Percentiles rank a stretch among this genome's conserved stretches.
Evolutionary conservation across 2,888 invertebrate genomes (phyloP).

Genomic region (Andrena minutula): DNA sequence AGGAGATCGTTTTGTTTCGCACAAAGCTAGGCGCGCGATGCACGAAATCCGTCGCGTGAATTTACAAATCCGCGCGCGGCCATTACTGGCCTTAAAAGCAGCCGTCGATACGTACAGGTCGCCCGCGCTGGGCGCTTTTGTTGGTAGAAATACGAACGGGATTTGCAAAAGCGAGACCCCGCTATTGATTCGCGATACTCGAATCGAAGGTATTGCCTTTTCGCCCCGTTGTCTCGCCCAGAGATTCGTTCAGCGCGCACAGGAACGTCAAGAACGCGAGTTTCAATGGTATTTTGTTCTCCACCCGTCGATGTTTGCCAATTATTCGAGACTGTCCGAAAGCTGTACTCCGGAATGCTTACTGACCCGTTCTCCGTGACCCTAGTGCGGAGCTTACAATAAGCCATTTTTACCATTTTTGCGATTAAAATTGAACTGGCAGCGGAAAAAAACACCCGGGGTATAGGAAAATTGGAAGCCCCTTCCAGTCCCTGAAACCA

Average conservation of each 20-base stretch:
- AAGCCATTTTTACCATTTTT: no score
- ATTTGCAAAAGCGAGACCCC: conserved; percentile 27
- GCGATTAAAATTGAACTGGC: neutral
- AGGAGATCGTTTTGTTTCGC: conserved; percentile 43
- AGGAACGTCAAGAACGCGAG: neutral
- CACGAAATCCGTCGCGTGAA: conserved; percentile 63
- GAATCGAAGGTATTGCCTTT: conserved; percentile 3
- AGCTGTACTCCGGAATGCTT: no score
- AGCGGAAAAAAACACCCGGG: neutral
- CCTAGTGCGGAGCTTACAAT: no score
- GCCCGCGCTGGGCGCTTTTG: conserved; percentile 10
- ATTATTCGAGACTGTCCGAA: no score
- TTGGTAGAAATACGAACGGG: conserved; percentile 20
- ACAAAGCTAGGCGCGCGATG: conserved; percentile 48
- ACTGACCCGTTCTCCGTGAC: no score
- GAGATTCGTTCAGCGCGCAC: neutral
- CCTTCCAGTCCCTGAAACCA: neutral
- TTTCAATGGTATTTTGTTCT: neutral
- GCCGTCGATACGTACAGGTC: conserved; percentile 9
- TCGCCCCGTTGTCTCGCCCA: neutral
- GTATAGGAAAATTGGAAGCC: neutral
- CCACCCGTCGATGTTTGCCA: neutral
- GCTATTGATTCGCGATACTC: conserved; percentile 2
- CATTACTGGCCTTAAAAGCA: conserved; percentile 61
- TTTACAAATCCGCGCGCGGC: conserved; percentile 66